Evolutionary conservation across 2,797 vertebrate species (phyloP), one percentile per base, ranked within the genome.

Genomic region (Clamator glandarius): DNA sequence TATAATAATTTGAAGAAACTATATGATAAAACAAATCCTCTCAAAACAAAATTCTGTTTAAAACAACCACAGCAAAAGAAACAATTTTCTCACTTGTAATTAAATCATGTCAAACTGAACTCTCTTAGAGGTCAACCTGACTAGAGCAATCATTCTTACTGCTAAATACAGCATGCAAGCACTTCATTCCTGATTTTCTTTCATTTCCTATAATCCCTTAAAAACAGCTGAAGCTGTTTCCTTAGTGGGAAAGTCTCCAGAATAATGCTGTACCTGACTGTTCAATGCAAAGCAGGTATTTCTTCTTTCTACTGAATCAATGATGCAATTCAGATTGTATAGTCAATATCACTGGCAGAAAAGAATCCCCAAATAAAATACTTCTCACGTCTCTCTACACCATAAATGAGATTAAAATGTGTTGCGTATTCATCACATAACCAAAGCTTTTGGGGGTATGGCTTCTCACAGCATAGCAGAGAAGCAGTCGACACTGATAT

Each of bases 71-170:
- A 64, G 89, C 33, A 77, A 61, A 89, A 93, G 61, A 83, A 94
- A 61, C 11, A 1, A 50, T 70, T 83, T 90, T 83, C 61, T 85
- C 50, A 77, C 61, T 96, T 92, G 78, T 64, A 70, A 87, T 70
- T 83, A 82, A 93, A 85, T 63, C 0, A 57, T 83, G 57, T 92
- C 84, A 80, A 63, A 82, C 16, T 35, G 64, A 95, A 87, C 82
- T 92, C 87, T 82, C 57, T 83, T 33, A 73, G 64, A 80, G 78
- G 81, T 93, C 92, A 94, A 50, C 64, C 41, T 46, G 50, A 87
- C 75, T 67, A 81, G 11, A 83, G 64, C 50, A 87, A 93, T 76
- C 68, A 39, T 15, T 82, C 70, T 79, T 84, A 81, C 36, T 67
- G 87, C 72, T 79, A 92, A 89, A 87, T 62, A 76, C 77, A 89